These are phyloP conservation scores for Bradysia coprophila DNA, from an alignment of 1,140 invertebrate genomes.

Conservation along the genomic window DNA sequence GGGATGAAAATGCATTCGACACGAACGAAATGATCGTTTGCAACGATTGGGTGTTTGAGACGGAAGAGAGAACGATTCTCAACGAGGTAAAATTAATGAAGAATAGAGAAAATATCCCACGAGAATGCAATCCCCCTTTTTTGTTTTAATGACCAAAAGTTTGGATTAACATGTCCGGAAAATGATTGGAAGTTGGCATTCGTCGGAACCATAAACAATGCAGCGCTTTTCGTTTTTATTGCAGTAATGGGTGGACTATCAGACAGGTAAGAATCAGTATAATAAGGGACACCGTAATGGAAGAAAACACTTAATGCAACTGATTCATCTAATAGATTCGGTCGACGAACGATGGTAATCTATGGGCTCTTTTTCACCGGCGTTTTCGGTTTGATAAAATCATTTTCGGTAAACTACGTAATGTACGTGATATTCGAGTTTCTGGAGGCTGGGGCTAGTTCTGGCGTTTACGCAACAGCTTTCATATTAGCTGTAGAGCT, in stretches of 20 bases:
- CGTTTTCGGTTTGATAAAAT: slow-evolving; percentile 37
- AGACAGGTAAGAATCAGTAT: slow-evolving; percentile 25
- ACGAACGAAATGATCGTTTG: not conserved
- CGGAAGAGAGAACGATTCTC: not conserved
- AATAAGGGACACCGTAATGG: no score
- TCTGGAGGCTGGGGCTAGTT: slow-evolving; percentile 37
- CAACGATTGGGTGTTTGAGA: not conserved
- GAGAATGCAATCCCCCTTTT: no score
- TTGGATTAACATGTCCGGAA: slow-evolving; percentile 8
- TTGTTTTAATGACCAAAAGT: no score
- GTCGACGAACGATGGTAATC: slow-evolving; percentile 37
- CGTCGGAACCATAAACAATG: slow-evolving; percentile 49
- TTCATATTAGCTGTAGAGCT: slow-evolving; percentile 53
- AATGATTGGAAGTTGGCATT: slow-evolving; percentile 47
- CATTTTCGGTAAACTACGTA: slow-evolving; percentile 40
- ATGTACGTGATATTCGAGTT: slow-evolving; percentile 38
- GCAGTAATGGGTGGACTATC: slow-evolving; percentile 45
- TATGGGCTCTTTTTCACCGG: slow-evolving; percentile 33
- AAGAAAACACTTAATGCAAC: no score
- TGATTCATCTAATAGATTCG: slow-evolving; percentile 28
- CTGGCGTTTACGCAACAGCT: slow-evolving; percentile 35
- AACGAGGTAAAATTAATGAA: no score
- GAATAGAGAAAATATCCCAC: no score
- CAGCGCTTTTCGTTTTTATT: slow-evolving; percentile 48
- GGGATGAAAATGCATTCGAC: not conserved